Base-by-base conservation (phyloP, 2,888 invertebrate species). In the Gastrophysa polygoni region DNA sequence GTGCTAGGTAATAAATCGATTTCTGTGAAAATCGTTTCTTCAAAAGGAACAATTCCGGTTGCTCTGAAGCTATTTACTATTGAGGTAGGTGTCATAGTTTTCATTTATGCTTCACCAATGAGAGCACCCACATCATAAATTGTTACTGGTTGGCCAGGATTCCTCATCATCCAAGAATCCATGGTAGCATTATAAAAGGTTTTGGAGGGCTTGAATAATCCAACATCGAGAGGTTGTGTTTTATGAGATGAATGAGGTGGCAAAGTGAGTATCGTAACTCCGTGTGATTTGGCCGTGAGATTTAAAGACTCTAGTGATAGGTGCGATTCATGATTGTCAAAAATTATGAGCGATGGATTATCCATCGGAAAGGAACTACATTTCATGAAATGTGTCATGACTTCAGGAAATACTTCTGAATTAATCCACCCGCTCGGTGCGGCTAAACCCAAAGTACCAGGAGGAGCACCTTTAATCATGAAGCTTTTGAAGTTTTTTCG, bases 51-150 rank as follows among this genome's bases (percentile, higher is more conserved):
- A 56, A 76, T 78, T 51, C 78, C 79, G n/a, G 76, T 72, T 44
- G 69, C 68, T 67, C 64, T 61, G 65, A 80, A 79, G 14, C 75
- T 75, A 29, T 62, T 57, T 50, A 60, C 68, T 29, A 80, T 79
- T 59, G 79, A 80, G 7, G 29, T 64, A 18, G 76, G 75, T 46
- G 75, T 78, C 71, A 78, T 73, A n/a, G 76, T 70, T 66, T 71
- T 68, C 56, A 72, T 71, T 58, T 75, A 73, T 6, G 79, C 78
- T 55, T 68, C 68, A 29, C 66, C 72, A 11, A 77, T 71, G 59
- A 76, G 74, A 59, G 63, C 72, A 56, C 79, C 75, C n/a, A 81
- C 72, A 59, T 81, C 73, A 69, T 82, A 79, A 21, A 82, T 80
- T 0, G 75, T 74, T 16, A 81, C 72, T 17, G 76, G 70, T 65